Percentiles rank a stretch among this genome's conserved stretches.
These are phyloP conservation scores for Lithobates pipiens DNA, from an alignment of 2,797 vertebrate species.

Conservation along the genomic window DNA sequence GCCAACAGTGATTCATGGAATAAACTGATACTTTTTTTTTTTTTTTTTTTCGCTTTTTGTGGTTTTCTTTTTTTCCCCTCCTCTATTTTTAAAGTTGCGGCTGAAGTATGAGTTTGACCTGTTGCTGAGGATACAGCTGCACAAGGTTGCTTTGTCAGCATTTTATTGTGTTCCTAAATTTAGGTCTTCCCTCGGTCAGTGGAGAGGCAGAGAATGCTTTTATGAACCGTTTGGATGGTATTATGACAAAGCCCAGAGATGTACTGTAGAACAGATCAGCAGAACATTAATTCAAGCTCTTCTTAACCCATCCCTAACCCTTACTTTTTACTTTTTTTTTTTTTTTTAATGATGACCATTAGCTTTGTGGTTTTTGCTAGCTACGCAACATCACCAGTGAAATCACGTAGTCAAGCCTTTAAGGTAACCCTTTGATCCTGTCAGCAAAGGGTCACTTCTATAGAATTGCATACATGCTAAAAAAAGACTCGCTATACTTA, in stretches of 20 bases:
- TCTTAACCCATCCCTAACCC: background rate
- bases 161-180: constrained; percentile 47
- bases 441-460: no score
- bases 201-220: background rate
- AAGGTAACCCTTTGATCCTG: no score
- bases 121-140: constrained; percentile 52
- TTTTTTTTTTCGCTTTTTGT: background rate
- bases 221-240: background rate
- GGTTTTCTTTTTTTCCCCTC: background rate
- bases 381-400: no score
- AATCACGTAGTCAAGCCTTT: no score
- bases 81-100: constrained; percentile 46
- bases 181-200: constrained; percentile 28
- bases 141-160: constrained; percentile 48
- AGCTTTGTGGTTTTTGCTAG: no score
- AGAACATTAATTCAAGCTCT: background rate
- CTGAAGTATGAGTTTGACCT: constrained; percentile 37
- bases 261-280: background rate
- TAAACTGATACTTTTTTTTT: constrained; percentile 15
- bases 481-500: no score
- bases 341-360: no score
- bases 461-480: no score
- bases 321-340: background rate
- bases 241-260: background rate
- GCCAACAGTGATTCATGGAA: constrained; percentile 59